Evolutionary conservation across 2,113 vertebrate genomes (phyloP), one percentile per base, ranked within the genome.

Genomic region (Toxotes chatareus): DNA sequence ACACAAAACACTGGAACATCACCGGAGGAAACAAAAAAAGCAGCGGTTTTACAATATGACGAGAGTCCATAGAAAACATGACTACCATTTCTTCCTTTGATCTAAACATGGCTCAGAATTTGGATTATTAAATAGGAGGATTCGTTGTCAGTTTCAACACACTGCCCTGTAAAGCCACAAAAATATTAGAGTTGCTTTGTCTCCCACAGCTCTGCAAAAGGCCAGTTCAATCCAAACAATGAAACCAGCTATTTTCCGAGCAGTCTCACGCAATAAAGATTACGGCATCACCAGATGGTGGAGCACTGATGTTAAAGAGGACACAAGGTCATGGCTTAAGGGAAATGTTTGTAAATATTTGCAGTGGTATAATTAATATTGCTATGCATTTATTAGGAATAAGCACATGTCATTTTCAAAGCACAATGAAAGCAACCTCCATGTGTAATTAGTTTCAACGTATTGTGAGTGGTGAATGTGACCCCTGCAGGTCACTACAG

Each of bases 71-170:
- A 83, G 77, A 42, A 84, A 88, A 83, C 73, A 68, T 42, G 49
- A 49, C 67, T 55, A 55, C 66, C 79, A 68, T 76, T 82, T 86
- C 53, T 59, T 14, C 40, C 59, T 86, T 82, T 82, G 32, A 76
- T 88, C 67, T 60, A 46, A 75, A 77, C 75, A 46, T 21, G 32
- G 23, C 56, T 73, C 8, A 44, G 27, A 69, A 66, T 68, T 36
- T 76, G 64, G 77, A 82, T 84, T 88, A 86, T 83, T 79, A 76
- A 85, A 79, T 57, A 57, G 65, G 60, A 55, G 46, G 63, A 75
- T 80, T 80, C 80, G 36, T 60, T 82, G 79, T 61, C 64, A 44
- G 63, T 66, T 82, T 86, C n/a, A 72, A 67, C 61, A 66, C 19
- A 2, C 6, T 63, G 36, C 8, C 53, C 42, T 74, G 60, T 70